A percentile compares a stretch with the other conserved stretches of the same genome.
Conservation (phyloP, 2,797 vertebrate genomes). For the Taeniopygia guttata region DNA sequence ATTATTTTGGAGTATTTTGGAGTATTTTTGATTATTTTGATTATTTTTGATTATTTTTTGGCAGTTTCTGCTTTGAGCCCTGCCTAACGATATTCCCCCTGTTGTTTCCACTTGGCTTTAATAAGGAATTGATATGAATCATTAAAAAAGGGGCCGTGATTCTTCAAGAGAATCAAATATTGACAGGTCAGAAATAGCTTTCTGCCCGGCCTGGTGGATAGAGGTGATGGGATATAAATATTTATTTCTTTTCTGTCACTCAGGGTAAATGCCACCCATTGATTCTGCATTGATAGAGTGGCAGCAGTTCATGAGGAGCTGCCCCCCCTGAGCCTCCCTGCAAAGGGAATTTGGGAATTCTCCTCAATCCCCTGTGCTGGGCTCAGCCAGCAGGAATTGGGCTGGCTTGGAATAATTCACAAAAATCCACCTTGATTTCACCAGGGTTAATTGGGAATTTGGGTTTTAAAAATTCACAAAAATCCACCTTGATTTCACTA, state of each 20-base stretch:
- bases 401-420: too few species aligned
- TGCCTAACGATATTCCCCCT: slow-evolving; percentile 72
- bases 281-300: slow-evolving; percentile 85
- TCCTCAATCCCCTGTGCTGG: slow-evolving; percentile 74
- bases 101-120: slow-evolving; percentile 75
- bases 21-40: too few species aligned
- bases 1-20: too few species aligned
- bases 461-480: too few species aligned
- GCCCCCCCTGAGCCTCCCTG: slow-evolving; percentile 75
- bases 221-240: slow-evolving; percentile 96
- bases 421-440: too few species aligned
- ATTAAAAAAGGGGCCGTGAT: slow-evolving; percentile 87
- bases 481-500: not conserved
- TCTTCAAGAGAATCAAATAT: slow-evolving; percentile 97
- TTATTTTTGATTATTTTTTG: slow-evolving; percentile 60
- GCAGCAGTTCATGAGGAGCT: slow-evolving; percentile 82
- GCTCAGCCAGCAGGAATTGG: not conserved
- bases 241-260: slow-evolving; percentile 95
- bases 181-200: slow-evolving; percentile 93
- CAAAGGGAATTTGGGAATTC: slow-evolving; percentile 81
- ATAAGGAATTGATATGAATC: slow-evolving; percentile 89
- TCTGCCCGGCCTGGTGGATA: slow-evolving; percentile 88
- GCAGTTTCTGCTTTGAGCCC: slow-evolving; percentile 68
- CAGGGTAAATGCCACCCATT: slow-evolving; percentile 88
- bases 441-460: too few species aligned